phyloP scores from a whole-genome alignment of 1,140 invertebrate genomes.

The Dendrolimus kikuchii region DNA sequence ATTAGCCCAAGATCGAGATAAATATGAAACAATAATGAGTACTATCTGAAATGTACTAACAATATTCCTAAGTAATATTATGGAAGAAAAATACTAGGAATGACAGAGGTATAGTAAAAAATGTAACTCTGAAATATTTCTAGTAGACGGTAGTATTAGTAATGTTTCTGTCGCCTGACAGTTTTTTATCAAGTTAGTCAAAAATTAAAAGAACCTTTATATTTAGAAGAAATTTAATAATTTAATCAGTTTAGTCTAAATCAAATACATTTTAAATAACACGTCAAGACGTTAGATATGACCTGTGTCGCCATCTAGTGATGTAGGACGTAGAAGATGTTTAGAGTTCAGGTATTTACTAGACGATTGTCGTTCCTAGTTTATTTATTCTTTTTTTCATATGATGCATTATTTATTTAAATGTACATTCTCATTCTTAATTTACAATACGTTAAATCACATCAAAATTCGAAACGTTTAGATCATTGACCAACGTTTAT shows the following conservation, averaged over 20 bases:
- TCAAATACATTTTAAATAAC: too few relatives aligned
- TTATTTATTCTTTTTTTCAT: too few relatives aligned
- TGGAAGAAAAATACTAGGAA: too few relatives aligned
- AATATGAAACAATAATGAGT: slow-evolving; percentile 22
- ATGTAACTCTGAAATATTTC: not conserved
- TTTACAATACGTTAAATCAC: not conserved
- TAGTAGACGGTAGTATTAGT: not conserved
- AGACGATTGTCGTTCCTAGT: too few relatives aligned
- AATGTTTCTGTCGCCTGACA: too few relatives aligned
- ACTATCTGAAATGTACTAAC: slow-evolving; percentile 17
- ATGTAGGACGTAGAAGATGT: not conserved
- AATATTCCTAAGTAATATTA: slow-evolving; percentile 8
- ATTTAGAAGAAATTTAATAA: too few relatives aligned
- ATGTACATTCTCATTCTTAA: not conserved
- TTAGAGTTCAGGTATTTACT: not conserved
- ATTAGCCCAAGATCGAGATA: slow-evolving; percentile 42
- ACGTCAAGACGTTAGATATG: too few relatives aligned
- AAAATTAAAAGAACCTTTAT: too few relatives aligned
- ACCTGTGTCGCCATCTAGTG: too few relatives aligned
- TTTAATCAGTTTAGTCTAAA: too few relatives aligned
- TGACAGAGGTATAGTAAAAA: too few relatives aligned
- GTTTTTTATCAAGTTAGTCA: too few relatives aligned
- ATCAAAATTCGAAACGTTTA: not conserved
- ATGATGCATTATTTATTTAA: not conserved
- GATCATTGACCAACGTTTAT: not conserved